Conservation (phyloP, 92 coral and sea anemone genomes). For the Palythoa caribaeorum region DNA sequence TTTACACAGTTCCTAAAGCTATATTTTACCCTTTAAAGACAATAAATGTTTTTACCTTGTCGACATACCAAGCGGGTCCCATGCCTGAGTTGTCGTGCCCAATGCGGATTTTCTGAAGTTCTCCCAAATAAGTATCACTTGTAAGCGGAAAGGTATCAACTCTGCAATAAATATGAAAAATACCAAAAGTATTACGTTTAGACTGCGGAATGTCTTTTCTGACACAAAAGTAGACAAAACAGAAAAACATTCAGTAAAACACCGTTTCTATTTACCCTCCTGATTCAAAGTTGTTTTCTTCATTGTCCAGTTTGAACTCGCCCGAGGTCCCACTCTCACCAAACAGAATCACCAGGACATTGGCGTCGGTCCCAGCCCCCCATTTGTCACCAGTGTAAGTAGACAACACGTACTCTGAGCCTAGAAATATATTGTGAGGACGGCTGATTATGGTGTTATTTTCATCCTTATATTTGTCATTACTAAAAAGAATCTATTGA, state of each 20-base stretch:
- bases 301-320: constrained; percentile 77
- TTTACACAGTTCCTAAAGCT: too few species aligned
- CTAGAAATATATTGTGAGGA: not conserved
- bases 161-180: not conserved
- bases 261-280: constrained; percentile 19
- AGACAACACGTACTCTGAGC: constrained; percentile 34
- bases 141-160: constrained; percentile 29
- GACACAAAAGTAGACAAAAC: not conserved
- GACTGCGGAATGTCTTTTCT: not conserved
- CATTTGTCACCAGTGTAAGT: constrained; percentile 78
- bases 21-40: too few species aligned
- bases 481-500: too few species aligned
- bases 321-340: constrained; percentile 89
- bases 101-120: constrained; percentile 41
- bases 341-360: constrained; percentile 82
- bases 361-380: constrained; percentile 94
- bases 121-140: constrained; percentile 35
- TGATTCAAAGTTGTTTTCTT: constrained; percentile 81
- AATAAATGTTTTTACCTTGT: constrained; percentile 28
- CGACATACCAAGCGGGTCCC: constrained; percentile 52
- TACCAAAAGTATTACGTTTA: not conserved
- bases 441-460: too few species aligned
- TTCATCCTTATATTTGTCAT: too few species aligned
- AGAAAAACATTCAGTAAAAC: not conserved
- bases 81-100: constrained; percentile 43